These are phyloP conservation scores for Drosophila falleni DNA, from an alignment of 2,888 invertebrate genomes.

Conservation along the genomic window DNA sequence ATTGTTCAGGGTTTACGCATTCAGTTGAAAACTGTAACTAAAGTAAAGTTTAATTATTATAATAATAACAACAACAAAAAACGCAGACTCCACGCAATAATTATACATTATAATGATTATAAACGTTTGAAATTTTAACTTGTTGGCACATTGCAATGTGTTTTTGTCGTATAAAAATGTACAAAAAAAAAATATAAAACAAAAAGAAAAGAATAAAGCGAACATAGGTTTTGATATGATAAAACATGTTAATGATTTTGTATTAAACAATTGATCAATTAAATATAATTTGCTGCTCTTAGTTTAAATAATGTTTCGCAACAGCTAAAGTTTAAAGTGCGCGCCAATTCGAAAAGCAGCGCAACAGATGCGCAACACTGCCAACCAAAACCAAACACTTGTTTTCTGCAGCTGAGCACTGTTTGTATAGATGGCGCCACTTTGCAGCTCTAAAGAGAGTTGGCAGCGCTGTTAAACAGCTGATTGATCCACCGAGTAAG, in stretches of 20 bases:
- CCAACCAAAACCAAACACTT: not conserved
- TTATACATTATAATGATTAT: slow-evolving; percentile 56
- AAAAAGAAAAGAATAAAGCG: slow-evolving; percentile 42
- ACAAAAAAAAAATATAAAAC: slow-evolving; percentile 46
- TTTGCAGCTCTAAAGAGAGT: slow-evolving; percentile 3
- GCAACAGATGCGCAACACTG: slow-evolving; percentile 18
- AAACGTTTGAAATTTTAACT: slow-evolving; percentile 76
- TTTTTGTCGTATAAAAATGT: slow-evolving; percentile 65
- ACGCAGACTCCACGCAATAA: slow-evolving; percentile 71
- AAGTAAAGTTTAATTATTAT: slow-evolving; percentile 40
- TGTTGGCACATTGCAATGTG: slow-evolving; percentile 75
- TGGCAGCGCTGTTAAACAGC: slow-evolving; percentile 44
- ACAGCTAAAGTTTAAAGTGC: not conserved
- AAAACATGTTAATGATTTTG: slow-evolving; percentile 50
- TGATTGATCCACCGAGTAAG: slow-evolving; percentile 6
- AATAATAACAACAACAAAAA: slow-evolving; percentile 27
- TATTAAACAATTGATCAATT: slow-evolving; percentile 52
- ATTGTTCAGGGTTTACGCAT: slow-evolving; percentile 64
- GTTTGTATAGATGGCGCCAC: not conserved
- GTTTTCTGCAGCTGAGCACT: not conserved
- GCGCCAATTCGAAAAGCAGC: slow-evolving; percentile 12
- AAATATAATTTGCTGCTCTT: not conserved
- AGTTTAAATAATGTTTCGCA: not conserved
- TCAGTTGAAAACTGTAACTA: slow-evolving; percentile 70
- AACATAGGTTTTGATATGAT: slow-evolving; percentile 72